Percentiles rank a stretch among this genome's conserved stretches.
These are phyloP conservation scores for Cylindroiulus punctatus DNA, from an alignment of 2,888 invertebrate species.

Conservation along the genomic window DNA sequence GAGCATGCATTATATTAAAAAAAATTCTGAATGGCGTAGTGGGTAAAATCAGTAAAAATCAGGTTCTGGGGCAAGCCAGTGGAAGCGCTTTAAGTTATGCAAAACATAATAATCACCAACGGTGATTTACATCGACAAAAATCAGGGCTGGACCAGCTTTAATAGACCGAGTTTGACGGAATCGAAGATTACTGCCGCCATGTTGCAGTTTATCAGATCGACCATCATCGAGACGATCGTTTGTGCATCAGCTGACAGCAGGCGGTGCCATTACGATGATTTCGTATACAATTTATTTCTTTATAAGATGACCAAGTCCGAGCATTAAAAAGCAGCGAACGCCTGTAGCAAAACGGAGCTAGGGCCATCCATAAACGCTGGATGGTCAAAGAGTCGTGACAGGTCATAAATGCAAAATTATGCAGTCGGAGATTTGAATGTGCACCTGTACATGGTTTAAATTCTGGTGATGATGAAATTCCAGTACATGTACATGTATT, in stretches of 20 bases:
- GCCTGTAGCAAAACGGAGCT: slow-evolving; percentile 18
- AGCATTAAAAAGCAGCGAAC: not conserved
- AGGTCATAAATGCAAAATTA: not conserved
- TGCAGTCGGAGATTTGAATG: no score
- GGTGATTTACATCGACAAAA: slow-evolving; percentile 33
- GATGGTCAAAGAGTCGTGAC: not conserved
- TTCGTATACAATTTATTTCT: not conserved
- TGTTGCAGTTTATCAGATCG: not conserved
- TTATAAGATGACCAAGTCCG: not conserved
- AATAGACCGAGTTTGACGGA: not conserved
- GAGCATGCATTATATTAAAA: slow-evolving; percentile 20
- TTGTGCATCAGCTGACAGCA: not conserved
- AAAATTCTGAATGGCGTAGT: not conserved
- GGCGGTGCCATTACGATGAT: not conserved
- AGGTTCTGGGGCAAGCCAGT: not conserved
- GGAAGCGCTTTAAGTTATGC: not conserved
- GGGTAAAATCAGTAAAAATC: not conserved
- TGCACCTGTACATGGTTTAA: no score
- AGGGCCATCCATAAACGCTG: not conserved
- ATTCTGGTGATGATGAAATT: no score
- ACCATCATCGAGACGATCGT: not conserved
- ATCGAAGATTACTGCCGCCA: not conserved
- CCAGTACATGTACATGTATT: no score
- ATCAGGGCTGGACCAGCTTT: not conserved
- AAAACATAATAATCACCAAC: not conserved